Percentiles rank a stretch among this genome's conserved stretches.
These are phyloP conservation scores for Drosophila melanocephala DNA, from an alignment of 2,888 invertebrate genomes.

Conservation along the genomic window DNA sequence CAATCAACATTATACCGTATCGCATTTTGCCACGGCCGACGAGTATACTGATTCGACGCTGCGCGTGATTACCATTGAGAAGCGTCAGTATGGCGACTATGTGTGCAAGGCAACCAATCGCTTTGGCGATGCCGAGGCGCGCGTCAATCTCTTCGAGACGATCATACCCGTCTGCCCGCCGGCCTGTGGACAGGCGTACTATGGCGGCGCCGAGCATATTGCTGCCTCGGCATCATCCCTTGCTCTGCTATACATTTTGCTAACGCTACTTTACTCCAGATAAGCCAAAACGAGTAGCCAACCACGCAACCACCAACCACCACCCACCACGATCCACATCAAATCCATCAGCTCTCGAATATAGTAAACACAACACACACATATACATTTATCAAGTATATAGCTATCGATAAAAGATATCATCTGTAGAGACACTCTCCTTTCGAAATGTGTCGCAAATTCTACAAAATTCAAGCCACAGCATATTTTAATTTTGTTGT, in stretches of 20 bases:
- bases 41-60: slow-evolving; percentile 96
- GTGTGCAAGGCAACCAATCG: slow-evolving; percentile 95
- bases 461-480: slow-evolving; percentile 8
- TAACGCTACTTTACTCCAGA: slow-evolving; percentile 85
- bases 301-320: slow-evolving; percentile 15
- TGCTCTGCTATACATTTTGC: slow-evolving; percentile 86
- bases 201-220: slow-evolving; percentile 82
- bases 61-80: slow-evolving; percentile 95
- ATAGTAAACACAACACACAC: slow-evolving; percentile 22
- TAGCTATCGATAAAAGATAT: slow-evolving; percentile 34
- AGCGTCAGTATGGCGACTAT: slow-evolving; percentile 94
- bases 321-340: slow-evolving; percentile 47
- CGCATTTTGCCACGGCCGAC: slow-evolving; percentile 96
- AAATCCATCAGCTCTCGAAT: slow-evolving; percentile 57
- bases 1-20: slow-evolving; percentile 96
- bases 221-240: slow-evolving; percentile 85
- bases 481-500: slow-evolving; percentile 26
- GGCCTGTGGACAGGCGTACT: slow-evolving; percentile 89
- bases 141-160: slow-evolving; percentile 94
- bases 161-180: slow-evolving; percentile 97
- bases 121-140: slow-evolving; percentile 92
- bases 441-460: slow-evolving; percentile 41
- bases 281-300: slow-evolving; percentile 67
- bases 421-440: slow-evolving; percentile 29
- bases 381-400: slow-evolving; percentile 35